Percentiles rank a stretch among this genome's conserved stretches.
These are phyloP conservation scores for Cyanocitta stelleri DNA, from an alignment of 2,113 vertebrate species.

Conservation along the genomic window DNA sequence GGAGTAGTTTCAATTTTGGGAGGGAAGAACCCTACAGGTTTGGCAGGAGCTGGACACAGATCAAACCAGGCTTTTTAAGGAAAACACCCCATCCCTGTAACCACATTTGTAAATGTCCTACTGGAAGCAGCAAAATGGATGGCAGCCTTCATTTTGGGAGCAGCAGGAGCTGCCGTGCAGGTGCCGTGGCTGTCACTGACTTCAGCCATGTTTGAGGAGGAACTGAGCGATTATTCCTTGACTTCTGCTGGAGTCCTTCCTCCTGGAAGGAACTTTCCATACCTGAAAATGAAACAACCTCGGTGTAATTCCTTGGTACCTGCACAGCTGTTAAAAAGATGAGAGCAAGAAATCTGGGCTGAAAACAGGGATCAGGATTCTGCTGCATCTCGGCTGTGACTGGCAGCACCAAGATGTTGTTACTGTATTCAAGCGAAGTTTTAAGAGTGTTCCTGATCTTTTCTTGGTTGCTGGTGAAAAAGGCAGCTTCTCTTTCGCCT, in stretches of 20 bases:
- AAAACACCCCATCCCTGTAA: fast-evolving
- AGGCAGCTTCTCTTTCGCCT: background rate
- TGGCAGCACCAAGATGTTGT: fast-evolving
- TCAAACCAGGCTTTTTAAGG: background rate
- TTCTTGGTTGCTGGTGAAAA: background rate
- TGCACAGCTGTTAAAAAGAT: background rate
- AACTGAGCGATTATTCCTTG: background rate
- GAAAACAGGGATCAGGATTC: background rate
- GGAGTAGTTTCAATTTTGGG: background rate
- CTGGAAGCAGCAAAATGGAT: background rate
- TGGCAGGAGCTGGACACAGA: background rate
- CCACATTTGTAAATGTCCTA: fast-evolving
- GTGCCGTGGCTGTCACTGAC: background rate
- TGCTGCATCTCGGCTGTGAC: background rate
- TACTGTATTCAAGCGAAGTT: fast-evolving
- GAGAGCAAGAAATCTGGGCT: background rate
- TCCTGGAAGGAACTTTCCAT: background rate
- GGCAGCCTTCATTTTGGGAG: slow-evolving; percentile 39
- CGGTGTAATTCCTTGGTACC: fast-evolving
- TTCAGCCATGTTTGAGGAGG: background rate
- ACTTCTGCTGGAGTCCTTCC: background rate
- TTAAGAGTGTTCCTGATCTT: background rate
- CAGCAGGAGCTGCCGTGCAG: background rate
- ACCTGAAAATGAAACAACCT: background rate
- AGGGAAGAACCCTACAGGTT: fast-evolving